Base-by-base conservation (phyloP, 2,113 vertebrate species). In the Peromyscus polionotus region DNA sequence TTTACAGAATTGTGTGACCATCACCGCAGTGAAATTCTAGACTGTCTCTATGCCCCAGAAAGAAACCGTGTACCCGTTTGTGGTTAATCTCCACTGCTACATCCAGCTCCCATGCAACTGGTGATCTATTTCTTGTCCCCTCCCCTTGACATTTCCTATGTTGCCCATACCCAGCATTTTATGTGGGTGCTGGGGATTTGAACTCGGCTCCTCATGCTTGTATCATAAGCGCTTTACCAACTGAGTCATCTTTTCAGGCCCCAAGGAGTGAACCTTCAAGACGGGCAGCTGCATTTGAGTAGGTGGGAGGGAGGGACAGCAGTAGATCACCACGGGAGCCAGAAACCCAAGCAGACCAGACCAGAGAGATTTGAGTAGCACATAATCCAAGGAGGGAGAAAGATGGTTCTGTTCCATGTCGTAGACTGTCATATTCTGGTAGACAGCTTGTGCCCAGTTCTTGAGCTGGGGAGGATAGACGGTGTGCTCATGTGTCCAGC, bases 341-440 rank as follows among this genome's bases (percentile, higher is more conserved):
- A 51, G 54, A 73, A 95, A 68, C 14, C 11, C n/a, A 68, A 96
- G 61, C 16, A 94, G 20, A 92, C 85, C 95, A 86, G 33, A 84
- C 16, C 19, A 80, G 88, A 36, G 19, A 80, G 86, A 93, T 65
- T 17, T 77, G 54, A 89, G 57, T 81, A 57, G 54, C 48, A 70
- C 42, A 36, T 68, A 89, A 73, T 45, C 61, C 51, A 36, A 22
- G 12, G 39, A 59, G 80, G 61, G 88, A 45, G 48, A 9, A 13
- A 16, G 90, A 8, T 54, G n/a, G 61, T 83, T 51, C 14, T 86
- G 51, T 93, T 73, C 51, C 67, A 48, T 57, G 65, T 86, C n/a
- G 86, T 45, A 54, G 24, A 28, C 24, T 81, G 22, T 63, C 13
- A 0, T 51, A 7, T 48, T 72, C 68, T 54, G n/a, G 16, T 51